phyloP scores from a whole-genome alignment of 2,888 invertebrate genomes.

The Aphodius sticticus region DNA sequence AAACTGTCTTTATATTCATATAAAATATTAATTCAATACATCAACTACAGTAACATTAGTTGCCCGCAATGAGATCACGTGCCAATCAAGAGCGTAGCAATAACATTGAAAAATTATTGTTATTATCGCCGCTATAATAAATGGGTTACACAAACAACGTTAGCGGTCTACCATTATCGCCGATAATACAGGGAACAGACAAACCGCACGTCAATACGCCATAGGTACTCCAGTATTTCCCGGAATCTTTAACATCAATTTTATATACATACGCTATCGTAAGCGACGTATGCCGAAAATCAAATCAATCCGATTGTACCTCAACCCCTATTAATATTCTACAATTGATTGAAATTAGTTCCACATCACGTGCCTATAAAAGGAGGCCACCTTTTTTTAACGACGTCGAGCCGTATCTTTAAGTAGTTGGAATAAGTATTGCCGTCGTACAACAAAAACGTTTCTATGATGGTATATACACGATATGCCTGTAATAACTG shows the following conservation, averaged over 20 bases:
- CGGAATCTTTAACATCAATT: not conserved
- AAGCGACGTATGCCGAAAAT: not conserved
- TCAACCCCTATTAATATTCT: conserved; percentile 30
- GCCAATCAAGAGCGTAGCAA: not conserved
- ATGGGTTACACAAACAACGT: not conserved
- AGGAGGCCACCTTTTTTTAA: conserved; percentile 30
- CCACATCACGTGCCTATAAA: conserved; percentile 26
- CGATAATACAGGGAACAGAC: not conserved
- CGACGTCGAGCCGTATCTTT: not conserved
- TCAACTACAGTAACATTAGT: not conserved
- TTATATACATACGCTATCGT: not conserved
- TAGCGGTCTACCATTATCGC: not conserved
- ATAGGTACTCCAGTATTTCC: not conserved
- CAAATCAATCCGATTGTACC: not conserved
- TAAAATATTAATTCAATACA: not conserved
- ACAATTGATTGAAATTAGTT: conserved; percentile 29
- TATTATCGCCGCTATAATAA: not conserved
- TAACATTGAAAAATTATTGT: not conserved
- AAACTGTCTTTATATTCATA: too few species aligned
- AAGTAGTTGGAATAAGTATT: not conserved
- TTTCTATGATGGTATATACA: not conserved
- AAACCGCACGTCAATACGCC: not conserved
- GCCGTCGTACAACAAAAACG: not conserved
- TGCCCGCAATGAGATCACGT: not conserved
- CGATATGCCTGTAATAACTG: not conserved